phyloP scores from a whole-genome alignment of 1,140 invertebrate species.

The Adelges cooleyi region DNA sequence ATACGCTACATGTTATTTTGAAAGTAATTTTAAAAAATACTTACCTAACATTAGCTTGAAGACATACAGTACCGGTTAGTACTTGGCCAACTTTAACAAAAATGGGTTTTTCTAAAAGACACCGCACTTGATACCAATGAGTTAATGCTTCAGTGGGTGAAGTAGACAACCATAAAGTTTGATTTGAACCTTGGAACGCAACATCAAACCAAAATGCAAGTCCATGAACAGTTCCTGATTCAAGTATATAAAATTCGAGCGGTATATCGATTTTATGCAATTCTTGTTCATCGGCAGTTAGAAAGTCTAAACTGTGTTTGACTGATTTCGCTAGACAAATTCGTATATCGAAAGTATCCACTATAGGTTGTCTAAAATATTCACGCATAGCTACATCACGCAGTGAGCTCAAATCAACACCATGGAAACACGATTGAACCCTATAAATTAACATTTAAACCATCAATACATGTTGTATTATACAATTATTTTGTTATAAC shows the following conservation, averaged over 20 bases:
- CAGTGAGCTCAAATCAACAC: slow-evolving; percentile 85
- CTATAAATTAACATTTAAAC: slow-evolving; percentile 38
- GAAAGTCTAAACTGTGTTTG: slow-evolving; percentile 91
- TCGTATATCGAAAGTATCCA: slow-evolving; percentile 97
- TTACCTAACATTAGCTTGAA: slow-evolving; percentile 85
- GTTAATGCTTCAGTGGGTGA: slow-evolving; percentile 96
- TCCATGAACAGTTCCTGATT: slow-evolving; percentile 91
- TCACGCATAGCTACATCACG: slow-evolving; percentile 88
- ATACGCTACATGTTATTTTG: background rate
- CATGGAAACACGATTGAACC: slow-evolving; percentile 95
- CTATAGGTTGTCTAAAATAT: slow-evolving; percentile 96
- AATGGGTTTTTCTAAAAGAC: slow-evolving; percentile 83
- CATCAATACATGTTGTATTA: background rate
- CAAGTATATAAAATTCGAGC: slow-evolving; percentile 81
- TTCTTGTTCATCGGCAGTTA: slow-evolving; percentile 83
- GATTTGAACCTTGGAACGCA: slow-evolving; percentile 83
- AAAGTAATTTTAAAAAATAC: slow-evolving; percentile 5
- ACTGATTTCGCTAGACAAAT: slow-evolving; percentile 94
- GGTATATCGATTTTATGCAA: slow-evolving; percentile 93
- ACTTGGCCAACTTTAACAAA: slow-evolving; percentile 90
- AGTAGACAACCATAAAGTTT: slow-evolving; percentile 95
- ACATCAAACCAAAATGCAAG: slow-evolving; percentile 99
- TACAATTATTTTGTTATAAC: too few species aligned
- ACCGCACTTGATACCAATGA: slow-evolving; percentile 99
- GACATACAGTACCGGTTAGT: slow-evolving; percentile 71